A percentile compares a stretch with the other conserved stretches of the same genome.
These are phyloP conservation scores for Chlorodrepanis virens DNA, from an alignment of 2,113 vertebrate genomes.

Conservation along the genomic window DNA sequence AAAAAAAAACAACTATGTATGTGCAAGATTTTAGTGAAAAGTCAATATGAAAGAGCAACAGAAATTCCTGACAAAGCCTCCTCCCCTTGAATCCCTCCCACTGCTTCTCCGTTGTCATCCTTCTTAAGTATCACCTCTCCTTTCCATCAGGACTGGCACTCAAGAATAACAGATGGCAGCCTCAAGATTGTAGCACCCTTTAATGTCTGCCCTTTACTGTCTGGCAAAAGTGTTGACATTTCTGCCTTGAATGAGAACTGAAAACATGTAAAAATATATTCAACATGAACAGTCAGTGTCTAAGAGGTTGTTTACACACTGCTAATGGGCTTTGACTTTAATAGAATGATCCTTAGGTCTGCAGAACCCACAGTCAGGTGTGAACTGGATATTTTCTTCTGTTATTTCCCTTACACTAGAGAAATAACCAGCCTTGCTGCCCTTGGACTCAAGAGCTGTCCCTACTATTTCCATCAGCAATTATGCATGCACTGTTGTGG, in stretches of 20 bases:
- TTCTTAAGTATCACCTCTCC: conserved; percentile 71
- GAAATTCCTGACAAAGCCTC: conserved; percentile 46
- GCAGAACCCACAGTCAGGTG: conserved; percentile 52
- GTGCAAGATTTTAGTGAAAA: conserved; percentile 37
- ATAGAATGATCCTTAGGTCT: conserved; percentile 55
- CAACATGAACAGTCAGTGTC: conserved; percentile 70
- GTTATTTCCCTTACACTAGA: neutral
- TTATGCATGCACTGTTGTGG: neutral
- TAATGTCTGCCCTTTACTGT: conserved; percentile 76
- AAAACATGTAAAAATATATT: conserved; percentile 76
- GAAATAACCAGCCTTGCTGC: neutral
- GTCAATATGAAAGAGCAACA: conserved; percentile 39
- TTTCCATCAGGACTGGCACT: conserved; percentile 72
- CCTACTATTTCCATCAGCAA: neutral
- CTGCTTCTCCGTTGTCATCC: conserved; percentile 65
- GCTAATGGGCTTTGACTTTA: conserved; percentile 67
- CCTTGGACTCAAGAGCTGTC: neutral
- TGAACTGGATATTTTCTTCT: conserved; percentile 39
- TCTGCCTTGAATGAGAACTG: conserved; percentile 77
- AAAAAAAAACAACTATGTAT: neutral
- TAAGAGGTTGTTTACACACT: conserved; percentile 68
- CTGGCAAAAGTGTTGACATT: conserved; percentile 80
- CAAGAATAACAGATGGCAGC: conserved; percentile 75
- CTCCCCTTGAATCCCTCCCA: conserved; percentile 21
- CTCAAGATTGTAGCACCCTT: conserved; percentile 78